These are phyloP conservation scores for Mus musculus DNA, from an alignment of 2,113 vertebrate genomes.

Conservation along the genomic window GRCm39 chr1:69001001-69001500, in stretches of 20 bases:
- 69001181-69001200: constrained; percentile 50
- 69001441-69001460: constrained; percentile 2
- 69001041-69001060: constrained; percentile 69
- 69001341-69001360: constrained; percentile 7
- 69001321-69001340: constrained; percentile 36
- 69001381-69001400: constrained; percentile 28
- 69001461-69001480: constrained; percentile 20
- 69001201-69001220: background rate
- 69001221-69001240: background rate
- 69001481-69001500: background rate
- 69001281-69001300: constrained; percentile 58
- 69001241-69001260: background rate
- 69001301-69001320: constrained; percentile 58
- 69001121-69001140: constrained; percentile 76
- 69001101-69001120: constrained; percentile 75
- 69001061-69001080: constrained; percentile 77
- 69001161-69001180: constrained; percentile 63
- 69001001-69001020: constrained; percentile 82
- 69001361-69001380: background rate
- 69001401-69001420: background rate
- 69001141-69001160: constrained; percentile 78
- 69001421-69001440: constrained; percentile 14
- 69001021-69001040: constrained; percentile 84
- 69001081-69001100: constrained; percentile 80
- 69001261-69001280: constrained; percentile 13